Conservation (phyloP, 2,888 invertebrate species). For the Malachius bipustulatus region DNA sequence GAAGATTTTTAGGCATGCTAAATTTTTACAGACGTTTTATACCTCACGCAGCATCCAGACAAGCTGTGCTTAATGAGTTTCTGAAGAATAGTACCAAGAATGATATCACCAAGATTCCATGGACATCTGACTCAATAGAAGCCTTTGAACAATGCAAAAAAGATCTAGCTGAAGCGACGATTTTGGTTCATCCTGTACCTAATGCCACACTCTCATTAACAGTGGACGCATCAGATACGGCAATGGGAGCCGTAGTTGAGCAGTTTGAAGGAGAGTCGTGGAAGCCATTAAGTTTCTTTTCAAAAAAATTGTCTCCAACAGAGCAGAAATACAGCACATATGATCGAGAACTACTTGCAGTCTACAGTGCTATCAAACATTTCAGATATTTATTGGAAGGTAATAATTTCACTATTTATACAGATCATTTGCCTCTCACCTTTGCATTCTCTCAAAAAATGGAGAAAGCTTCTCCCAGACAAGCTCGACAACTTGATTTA, state of each 20-base stretch:
- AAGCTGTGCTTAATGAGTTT: slow-evolving; percentile 6
- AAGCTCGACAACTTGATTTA: slow-evolving; percentile 27
- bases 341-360: slow-evolving; percentile 13
- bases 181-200: slow-evolving; percentile 8
- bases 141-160: slow-evolving; percentile 9
- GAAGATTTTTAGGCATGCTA: too few relatives aligned
- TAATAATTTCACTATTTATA: slow-evolving; percentile 23
- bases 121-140: slow-evolving; percentile 7
- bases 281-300: slow-evolving; percentile 22
- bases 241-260: slow-evolving; percentile 22
- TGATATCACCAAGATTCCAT: slow-evolving; percentile 4
- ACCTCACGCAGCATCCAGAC: slow-evolving; percentile 9
- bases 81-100: slow-evolving; percentile 3
- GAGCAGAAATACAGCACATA: slow-evolving; percentile 14
- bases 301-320: slow-evolving; percentile 14
- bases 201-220: slow-evolving; percentile 9
- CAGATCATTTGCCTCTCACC: slow-evolving; percentile 28
- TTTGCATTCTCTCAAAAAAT: slow-evolving; percentile 25
- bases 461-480: slow-evolving; percentile 26
- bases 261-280: slow-evolving; percentile 15
- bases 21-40: too few relatives aligned
- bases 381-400: slow-evolving; percentile 30
- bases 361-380: slow-evolving; percentile 20
- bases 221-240: slow-evolving; percentile 20
- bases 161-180: slow-evolving; percentile 7